Percentiles rank a stretch among this genome's conserved stretches.
Conservation (phyloP, 2,888 invertebrate genomes). For the Morpho achilles region DNA sequence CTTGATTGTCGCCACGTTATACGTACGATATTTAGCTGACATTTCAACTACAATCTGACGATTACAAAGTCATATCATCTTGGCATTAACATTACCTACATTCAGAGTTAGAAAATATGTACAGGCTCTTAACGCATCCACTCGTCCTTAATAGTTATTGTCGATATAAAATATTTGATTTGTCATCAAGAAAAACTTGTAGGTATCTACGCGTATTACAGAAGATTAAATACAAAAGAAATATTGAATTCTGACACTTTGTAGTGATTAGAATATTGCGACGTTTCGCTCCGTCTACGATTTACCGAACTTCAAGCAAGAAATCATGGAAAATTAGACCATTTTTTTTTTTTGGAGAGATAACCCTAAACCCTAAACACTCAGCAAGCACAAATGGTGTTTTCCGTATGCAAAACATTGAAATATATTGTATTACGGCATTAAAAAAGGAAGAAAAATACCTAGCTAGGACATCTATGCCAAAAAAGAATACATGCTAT, state of each 20-base stretch:
- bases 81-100: conserved; percentile 53
- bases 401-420: too few relatives aligned
- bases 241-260: conserved; percentile 42
- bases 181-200: conserved; percentile 18
- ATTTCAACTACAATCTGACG: conserved; percentile 47
- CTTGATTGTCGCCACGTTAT: not conserved
- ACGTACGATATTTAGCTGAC: conserved; percentile 49
- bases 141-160: conserved; percentile 23
- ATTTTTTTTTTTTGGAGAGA: too few relatives aligned
- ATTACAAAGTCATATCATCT: conserved; percentile 45
- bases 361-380: too few relatives aligned
- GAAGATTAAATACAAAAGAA: conserved; percentile 13
- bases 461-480: too few relatives aligned
- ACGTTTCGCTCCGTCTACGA: conserved; percentile 30
- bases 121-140: conserved; percentile 20
- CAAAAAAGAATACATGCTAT: too few relatives aligned
- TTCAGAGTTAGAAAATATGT: conserved; percentile 34
- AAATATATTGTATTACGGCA: too few relatives aligned
- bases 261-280: conserved; percentile 31
- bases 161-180: conserved; percentile 20
- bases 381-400: too few relatives aligned
- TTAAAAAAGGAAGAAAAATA: too few relatives aligned
- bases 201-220: conserved; percentile 8
- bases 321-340: too few relatives aligned
- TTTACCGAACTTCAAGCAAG: conserved; percentile 29